Conservation (phyloP, 2,888 invertebrate species). For the Agrenia bidenticulata region DNA sequence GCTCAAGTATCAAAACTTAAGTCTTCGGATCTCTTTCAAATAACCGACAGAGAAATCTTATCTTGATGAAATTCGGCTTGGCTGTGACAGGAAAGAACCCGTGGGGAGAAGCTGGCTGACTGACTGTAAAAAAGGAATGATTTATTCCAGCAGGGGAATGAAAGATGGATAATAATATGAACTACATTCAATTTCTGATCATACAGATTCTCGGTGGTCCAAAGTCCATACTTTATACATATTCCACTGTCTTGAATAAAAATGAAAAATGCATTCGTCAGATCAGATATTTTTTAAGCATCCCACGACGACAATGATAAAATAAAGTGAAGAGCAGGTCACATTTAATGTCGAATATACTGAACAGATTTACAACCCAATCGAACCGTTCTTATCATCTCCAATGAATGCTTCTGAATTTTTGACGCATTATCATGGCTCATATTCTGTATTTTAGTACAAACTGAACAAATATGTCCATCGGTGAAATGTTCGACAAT, state of each 20-base stretch:
- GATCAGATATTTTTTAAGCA: constrained; percentile 5
- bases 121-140: constrained; percentile 9
- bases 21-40: no score
- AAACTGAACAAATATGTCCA: no score
- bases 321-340: not conserved
- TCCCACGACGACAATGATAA: constrained; percentile 7
- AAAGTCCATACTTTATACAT: not conserved
- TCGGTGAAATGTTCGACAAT: no score
- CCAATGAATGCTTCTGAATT: no score
- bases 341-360: not conserved
- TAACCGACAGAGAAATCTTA: constrained; percentile 6
- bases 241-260: constrained; percentile 1
- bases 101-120: constrained; percentile 12
- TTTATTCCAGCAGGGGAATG: constrained; percentile 18
- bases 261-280: constrained; percentile 6
- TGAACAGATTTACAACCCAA: not conserved
- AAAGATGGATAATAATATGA: constrained; percentile 9
- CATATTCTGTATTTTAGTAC: no score
- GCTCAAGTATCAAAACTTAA: no score
- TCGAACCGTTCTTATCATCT: not conserved
- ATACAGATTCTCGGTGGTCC: constrained; percentile 7
- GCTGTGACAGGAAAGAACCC: constrained; percentile 14
- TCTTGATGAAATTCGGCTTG: constrained; percentile 7
- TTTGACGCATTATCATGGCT: no score
- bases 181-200: not conserved